Evolutionary conservation across 2,888 invertebrate genomes (phyloP).

Genomic region (Blastobasis adustella): DNA sequence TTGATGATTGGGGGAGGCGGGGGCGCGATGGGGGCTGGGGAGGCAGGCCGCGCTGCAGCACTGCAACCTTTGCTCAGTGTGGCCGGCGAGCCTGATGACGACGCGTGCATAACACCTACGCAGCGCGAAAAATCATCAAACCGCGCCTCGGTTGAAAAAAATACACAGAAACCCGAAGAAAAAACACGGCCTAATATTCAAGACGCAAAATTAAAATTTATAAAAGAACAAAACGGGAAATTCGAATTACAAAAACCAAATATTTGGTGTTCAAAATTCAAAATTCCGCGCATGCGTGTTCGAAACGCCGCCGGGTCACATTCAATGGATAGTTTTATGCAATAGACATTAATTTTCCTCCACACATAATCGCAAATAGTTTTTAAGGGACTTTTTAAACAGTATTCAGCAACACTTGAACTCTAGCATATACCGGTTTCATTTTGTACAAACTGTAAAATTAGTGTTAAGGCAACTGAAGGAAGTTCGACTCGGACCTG

Average conservation of each 20-base stretch:
- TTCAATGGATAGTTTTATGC: slow-evolving; percentile 70
- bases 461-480: slow-evolving; percentile 71
- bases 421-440: slow-evolving; percentile 59
- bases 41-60: slow-evolving; percentile 50
- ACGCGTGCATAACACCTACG: slow-evolving; percentile 73
- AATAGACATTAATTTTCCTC: slow-evolving; percentile 58
- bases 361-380: slow-evolving; percentile 60
- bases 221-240: slow-evolving; percentile 35
- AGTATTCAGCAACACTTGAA: slow-evolving; percentile 74
- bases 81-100: slow-evolving; percentile 65
- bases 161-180: slow-evolving; percentile 22
- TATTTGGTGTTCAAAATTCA: slow-evolving; percentile 26
- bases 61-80: slow-evolving; percentile 67
- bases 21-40: slow-evolving; percentile 23
- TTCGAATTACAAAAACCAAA: slow-evolving; percentile 54
- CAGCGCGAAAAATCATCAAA: slow-evolving; percentile 54
- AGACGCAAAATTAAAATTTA: slow-evolving; percentile 25
- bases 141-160: slow-evolving; percentile 32
- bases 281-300: slow-evolving; percentile 62
- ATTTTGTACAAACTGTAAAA: slow-evolving; percentile 59
- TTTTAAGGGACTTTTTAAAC: slow-evolving; percentile 62
- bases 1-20: slow-evolving; percentile 68
- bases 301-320: slow-evolving; percentile 59
- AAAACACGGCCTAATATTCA: not conserved
- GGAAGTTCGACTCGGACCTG: slow-evolving; percentile 64